These are phyloP conservation scores for Euwallacea similis DNA, from an alignment of 1,140 invertebrate genomes.

Conservation along the genomic window DNA sequence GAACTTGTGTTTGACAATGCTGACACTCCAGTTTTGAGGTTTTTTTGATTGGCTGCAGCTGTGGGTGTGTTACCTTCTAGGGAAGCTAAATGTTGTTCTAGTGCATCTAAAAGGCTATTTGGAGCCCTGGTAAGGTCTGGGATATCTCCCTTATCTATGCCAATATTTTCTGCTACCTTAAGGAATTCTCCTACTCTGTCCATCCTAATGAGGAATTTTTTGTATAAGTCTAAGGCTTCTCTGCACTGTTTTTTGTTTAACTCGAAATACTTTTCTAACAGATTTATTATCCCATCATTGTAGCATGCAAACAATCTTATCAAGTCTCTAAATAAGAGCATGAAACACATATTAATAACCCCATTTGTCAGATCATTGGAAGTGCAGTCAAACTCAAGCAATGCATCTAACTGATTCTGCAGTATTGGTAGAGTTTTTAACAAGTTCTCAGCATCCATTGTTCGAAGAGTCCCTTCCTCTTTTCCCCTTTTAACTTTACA, in stretches of 20 bases:
- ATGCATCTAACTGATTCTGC: conserved; percentile 92
- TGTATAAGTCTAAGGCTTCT: conserved; percentile 98
- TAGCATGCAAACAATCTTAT: conserved; percentile 99
- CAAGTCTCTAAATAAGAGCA: conserved; percentile 97
- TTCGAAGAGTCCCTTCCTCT: conserved; percentile 94
- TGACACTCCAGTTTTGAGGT: conserved; percentile 86
- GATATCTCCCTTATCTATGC: conserved; percentile 99
- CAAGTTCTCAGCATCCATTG: conserved; percentile 97
- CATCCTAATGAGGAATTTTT: conserved; percentile 98
- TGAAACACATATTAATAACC: conserved; percentile 98
- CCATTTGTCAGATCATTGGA: conserved; percentile 97
- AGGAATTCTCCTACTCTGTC: conserved; percentile 98
- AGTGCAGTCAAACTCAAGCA: conserved; percentile 98
- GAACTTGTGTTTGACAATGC: conserved; percentile 85
- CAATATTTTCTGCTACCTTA: conserved; percentile 95
- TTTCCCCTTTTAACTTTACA: conserved; percentile 99
- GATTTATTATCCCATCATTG: conserved; percentile 99
- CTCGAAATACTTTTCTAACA: conserved; percentile 98
- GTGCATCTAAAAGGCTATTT: conserved; percentile 94
- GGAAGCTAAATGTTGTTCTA: conserved; percentile 93
- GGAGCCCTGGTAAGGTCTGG: conserved; percentile 99
- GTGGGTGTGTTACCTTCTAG: conserved; percentile 91
- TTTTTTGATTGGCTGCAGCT: conserved; percentile 80
- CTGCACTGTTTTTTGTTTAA: conserved; percentile 99
- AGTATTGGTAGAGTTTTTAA: conserved; percentile 96